These are phyloP conservation scores for Trichoplusia ni DNA, from an alignment of 1,140 invertebrate genomes.

Conservation along the genomic window DNA sequence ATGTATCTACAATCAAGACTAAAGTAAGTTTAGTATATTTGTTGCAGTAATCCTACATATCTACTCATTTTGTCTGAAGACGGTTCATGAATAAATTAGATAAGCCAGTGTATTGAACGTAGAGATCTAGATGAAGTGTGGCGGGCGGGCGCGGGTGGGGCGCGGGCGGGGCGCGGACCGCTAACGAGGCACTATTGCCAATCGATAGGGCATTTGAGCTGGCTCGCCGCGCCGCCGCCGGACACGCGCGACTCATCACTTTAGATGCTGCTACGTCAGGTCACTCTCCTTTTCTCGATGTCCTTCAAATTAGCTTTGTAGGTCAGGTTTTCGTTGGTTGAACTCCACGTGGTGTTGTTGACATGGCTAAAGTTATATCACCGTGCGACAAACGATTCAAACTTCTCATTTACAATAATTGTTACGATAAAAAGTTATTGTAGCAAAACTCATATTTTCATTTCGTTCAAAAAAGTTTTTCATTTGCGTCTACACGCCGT, in stretches of 20 bases:
- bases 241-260: constrained; percentile 79
- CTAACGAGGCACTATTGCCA: constrained; percentile 80
- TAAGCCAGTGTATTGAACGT: constrained; percentile 24
- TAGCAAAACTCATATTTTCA: no score
- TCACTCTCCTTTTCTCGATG: constrained; percentile 81
- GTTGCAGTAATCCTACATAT: no score
- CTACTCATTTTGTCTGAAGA: constrained; percentile 4
- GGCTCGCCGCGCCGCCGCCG: constrained; percentile 44
- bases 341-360: constrained; percentile 72
- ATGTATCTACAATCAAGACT: no score
- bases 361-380: constrained; percentile 43
- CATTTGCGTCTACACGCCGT: no score
- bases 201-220: constrained; percentile 76
- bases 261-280: constrained; percentile 78
- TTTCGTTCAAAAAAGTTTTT: no score
- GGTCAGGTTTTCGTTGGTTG: constrained; percentile 76
- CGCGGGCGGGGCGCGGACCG: constrained; percentile 53
- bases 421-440: no score
- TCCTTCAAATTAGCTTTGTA: constrained; percentile 82
- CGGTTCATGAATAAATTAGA: constrained; percentile 36
- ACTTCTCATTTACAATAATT: neutral
- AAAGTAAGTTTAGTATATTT: no score
- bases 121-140: constrained; percentile 36
- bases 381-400: constrained; percentile 13
- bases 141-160: constrained; percentile 43